Conservation (phyloP, 2,888 invertebrate genomes). For the Nemoura dubitans region DNA sequence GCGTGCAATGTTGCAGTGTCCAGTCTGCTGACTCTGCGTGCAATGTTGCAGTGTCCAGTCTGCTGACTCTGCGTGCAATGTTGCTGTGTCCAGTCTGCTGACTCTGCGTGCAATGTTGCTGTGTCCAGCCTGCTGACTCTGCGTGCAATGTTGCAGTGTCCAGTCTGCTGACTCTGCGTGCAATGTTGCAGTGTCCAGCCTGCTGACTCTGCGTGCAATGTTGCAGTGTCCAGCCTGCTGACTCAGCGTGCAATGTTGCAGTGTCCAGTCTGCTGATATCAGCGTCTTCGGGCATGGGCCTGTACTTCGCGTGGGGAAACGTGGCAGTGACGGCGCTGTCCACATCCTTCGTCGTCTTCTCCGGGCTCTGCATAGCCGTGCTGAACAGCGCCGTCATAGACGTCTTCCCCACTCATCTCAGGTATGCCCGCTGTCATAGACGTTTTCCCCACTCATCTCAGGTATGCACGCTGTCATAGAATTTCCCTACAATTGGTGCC, state of each 20-base stretch:
- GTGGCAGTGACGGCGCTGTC: constrained; percentile 37
- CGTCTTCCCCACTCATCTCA: constrained; percentile 59
- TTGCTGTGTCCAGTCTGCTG: too few species aligned
- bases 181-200: too few species aligned
- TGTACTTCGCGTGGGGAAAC: constrained; percentile 41
- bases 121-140: too few species aligned
- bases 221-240: too few species aligned
- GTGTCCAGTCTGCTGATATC: constrained; percentile 42
- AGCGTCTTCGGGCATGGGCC: constrained; percentile 45
- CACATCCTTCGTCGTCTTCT: constrained; percentile 58
- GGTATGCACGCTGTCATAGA: constrained; percentile 58
- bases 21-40: too few species aligned
- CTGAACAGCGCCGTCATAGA: constrained; percentile 59
- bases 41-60: too few species aligned
- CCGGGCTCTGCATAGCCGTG: constrained; percentile 58
- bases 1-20: too few species aligned
- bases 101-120: too few species aligned
- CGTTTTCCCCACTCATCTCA: constrained; percentile 59
- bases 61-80: too few species aligned
- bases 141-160: too few species aligned
- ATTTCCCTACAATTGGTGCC: constrained; percentile 61
- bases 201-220: too few species aligned
- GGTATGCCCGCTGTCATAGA: constrained; percentile 59
- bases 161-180: too few species aligned
- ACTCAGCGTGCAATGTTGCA: constrained; percentile 9